Conservation (phyloP, 2,888 invertebrate genomes). For the Diloba caeruleocephala region DNA sequence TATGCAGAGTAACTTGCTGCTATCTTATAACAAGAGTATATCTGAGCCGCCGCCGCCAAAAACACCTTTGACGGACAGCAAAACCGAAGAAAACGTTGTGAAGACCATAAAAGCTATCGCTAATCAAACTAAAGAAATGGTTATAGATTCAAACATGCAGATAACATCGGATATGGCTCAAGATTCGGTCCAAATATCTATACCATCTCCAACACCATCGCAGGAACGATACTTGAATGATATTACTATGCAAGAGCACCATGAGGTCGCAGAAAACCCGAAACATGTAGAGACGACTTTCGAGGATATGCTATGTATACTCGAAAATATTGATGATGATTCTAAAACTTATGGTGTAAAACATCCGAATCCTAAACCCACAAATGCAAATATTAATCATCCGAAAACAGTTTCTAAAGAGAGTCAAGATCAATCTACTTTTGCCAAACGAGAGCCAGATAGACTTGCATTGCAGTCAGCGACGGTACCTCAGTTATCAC, state of each 20-base stretch:
- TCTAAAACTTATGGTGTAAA: constrained; percentile 74
- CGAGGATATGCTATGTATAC: constrained; percentile 92
- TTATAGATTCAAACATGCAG: constrained; percentile 88
- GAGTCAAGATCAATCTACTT: constrained; percentile 64
- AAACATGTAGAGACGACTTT: constrained; percentile 90
- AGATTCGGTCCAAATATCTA: constrained; percentile 91
- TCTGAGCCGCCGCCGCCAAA: constrained; percentile 65
- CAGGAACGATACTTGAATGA: constrained; percentile 91
- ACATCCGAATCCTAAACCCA: constrained; percentile 60
- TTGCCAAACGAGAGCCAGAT: constrained; percentile 76
- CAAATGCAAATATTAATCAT: constrained; percentile 55
- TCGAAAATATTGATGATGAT: constrained; percentile 90
- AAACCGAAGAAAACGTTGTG: constrained; percentile 78
- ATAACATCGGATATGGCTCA: constrained; percentile 88
- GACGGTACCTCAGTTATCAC: constrained; percentile 91
- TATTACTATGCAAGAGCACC: constrained; percentile 90
- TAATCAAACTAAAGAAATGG: constrained; percentile 88
- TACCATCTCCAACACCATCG: constrained; percentile 91
- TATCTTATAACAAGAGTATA: constrained; percentile 74
- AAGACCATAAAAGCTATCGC: constrained; percentile 88
- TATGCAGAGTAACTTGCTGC: constrained; percentile 70
- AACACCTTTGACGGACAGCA: constrained; percentile 59
- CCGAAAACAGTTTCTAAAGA: constrained; percentile 70
- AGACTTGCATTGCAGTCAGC: constrained; percentile 81
- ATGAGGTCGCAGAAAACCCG: constrained; percentile 84